Evolutionary conservation across 2,797 vertebrate species (phyloP).

Genomic region (Melanogrammus aeglefinus): DNA sequence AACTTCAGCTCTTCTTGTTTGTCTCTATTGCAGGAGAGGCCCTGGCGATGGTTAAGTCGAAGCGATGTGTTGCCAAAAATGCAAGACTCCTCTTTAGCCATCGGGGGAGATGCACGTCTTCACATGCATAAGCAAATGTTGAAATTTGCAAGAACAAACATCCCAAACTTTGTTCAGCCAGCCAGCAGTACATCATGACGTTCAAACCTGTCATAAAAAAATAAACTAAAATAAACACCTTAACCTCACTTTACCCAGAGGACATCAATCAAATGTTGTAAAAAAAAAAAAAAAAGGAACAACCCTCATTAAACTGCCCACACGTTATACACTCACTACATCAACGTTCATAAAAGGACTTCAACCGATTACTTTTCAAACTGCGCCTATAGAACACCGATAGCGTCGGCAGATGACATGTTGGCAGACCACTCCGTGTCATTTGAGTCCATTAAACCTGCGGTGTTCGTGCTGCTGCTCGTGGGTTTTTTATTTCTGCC

Average conservation of each 20-base stretch:
- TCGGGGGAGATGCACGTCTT: background rate
- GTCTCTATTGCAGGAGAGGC: background rate
- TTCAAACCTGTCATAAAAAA: background rate
- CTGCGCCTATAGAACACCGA: background rate
- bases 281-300: no score
- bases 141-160: background rate
- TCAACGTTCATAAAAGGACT: background rate
- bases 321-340: background rate
- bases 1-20: background rate
- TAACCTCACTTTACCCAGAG: background rate
- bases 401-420: background rate
- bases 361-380: background rate
- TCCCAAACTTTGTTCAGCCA: background rate
- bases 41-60: background rate
- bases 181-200: background rate
- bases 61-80: background rate
- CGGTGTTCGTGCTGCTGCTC: background rate
- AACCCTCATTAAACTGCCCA: background rate
- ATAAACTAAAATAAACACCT: background rate
- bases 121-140: background rate
- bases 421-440: background rate
- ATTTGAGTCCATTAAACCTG: background rate
- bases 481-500: slow-evolving; percentile 40
- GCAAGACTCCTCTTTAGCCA: background rate
- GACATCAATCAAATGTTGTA: background rate